Conservation (phyloP, 2,113 vertebrate genomes). For the Eublepharis macularius region DNA sequence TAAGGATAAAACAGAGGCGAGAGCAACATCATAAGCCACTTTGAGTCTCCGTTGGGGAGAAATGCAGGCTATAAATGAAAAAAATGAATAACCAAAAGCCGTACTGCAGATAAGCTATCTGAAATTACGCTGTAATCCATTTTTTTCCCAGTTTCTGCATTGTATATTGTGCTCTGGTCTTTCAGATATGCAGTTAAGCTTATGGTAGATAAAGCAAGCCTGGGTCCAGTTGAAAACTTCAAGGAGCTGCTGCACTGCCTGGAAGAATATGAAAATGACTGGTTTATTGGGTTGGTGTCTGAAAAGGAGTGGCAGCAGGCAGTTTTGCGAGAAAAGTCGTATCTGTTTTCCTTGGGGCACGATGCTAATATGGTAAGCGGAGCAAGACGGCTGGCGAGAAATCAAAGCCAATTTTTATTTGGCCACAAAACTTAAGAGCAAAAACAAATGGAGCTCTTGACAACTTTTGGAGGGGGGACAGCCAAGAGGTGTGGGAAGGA, state of each 20-base stretch:
- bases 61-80: too few relatives aligned
- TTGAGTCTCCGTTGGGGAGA: too few relatives aligned
- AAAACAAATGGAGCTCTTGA: neutral
- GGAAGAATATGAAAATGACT: slow-evolving; percentile 89
- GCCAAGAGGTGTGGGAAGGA: too few relatives aligned
- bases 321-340: slow-evolving; percentile 92
- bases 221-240: slow-evolving; percentile 88
- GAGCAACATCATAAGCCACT: too few relatives aligned
- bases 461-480: too few relatives aligned
- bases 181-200: slow-evolving; percentile 93
- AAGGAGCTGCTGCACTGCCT: slow-evolving; percentile 85
- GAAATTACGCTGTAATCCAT: too few relatives aligned
- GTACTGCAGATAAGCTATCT: neutral
- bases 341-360: slow-evolving; percentile 92
- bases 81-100: too few relatives aligned
- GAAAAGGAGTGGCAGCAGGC: slow-evolving; percentile 92
- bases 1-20: too few relatives aligned
- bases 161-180: neutral
- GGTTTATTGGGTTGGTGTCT: slow-evolving; percentile 92
- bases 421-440: neutral
- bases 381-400: neutral
- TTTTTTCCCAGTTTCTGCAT: neutral
- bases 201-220: slow-evolving; percentile 94
- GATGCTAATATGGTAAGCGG: slow-evolving; percentile 90
- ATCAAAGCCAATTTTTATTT: neutral